These are phyloP conservation scores for Corydoras sp. DNA, from an alignment of 2,113 vertebrate genomes.

Conservation along the genomic window DNA sequence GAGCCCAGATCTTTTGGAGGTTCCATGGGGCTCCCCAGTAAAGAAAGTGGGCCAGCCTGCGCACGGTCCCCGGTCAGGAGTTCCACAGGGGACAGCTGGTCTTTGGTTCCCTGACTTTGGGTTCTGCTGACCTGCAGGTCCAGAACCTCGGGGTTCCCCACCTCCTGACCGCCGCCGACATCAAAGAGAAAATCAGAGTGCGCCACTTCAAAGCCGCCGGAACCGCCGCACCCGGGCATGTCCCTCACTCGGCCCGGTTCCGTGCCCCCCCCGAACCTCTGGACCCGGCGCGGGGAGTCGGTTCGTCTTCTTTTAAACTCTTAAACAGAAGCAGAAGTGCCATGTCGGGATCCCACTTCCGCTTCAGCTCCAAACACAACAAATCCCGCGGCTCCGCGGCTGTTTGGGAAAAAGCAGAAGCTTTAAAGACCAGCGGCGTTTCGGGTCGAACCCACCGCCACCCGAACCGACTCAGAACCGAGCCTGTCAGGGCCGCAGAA, in stretches of 20 bases:
- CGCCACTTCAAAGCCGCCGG: conserved; percentile 50
- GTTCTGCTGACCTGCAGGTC: conserved; percentile 37
- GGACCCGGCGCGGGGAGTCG: conserved; percentile 59
- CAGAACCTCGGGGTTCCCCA: conserved; percentile 19
- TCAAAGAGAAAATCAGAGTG: conserved; percentile 56
- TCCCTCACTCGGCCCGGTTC: conserved; percentile 62
- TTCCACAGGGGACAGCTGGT: conserved; percentile 55
- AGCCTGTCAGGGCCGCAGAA: no score
- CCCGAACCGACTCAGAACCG: no score
- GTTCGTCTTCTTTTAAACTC: conserved; percentile 38
- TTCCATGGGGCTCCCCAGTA: neutral
- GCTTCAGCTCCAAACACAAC: conserved; percentile 55
- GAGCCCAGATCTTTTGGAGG: neutral
- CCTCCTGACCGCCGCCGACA: conserved; percentile 41
- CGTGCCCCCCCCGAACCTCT: conserved; percentile 75
- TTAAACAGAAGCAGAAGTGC: conserved; percentile 56
- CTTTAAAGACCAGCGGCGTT: no score
- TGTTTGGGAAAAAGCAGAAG: neutral
- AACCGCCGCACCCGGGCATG: conserved; percentile 59
- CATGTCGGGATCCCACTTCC: conserved; percentile 63
- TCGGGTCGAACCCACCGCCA: no score
- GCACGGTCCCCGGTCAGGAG: conserved; percentile 60
- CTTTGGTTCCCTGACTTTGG: conserved; percentile 46
- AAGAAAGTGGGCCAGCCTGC: conserved; percentile 18
- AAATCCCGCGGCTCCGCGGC: conserved; percentile 43